Evolutionary conservation across 1,140 invertebrate genomes (phyloP), one percentile per base, ranked within the genome.

Genomic region (Leptopilina clavipes): DNA sequence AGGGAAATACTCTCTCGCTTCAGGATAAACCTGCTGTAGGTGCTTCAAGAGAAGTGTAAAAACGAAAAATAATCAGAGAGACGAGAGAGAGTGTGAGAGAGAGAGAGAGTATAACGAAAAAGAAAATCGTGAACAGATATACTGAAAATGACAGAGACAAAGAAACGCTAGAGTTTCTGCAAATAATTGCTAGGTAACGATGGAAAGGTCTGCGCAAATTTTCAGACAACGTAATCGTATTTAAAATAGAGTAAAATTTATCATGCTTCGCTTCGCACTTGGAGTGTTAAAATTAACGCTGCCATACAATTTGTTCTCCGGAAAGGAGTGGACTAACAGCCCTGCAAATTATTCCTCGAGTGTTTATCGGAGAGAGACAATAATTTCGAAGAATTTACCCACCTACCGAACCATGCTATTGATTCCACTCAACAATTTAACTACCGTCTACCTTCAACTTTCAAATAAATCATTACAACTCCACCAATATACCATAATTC

Each of bases 221-320:
- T 76, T 40, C 70, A 75, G 48, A 71, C 56, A 45, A 37, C 31
- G 76, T 83, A 82, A 83, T 83, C 73, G 74, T 82, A 84, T 84
- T 84, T 82, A 82, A 84, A 83, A 83, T 82, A 78, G 82, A 83
- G 80, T 5, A 82, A 65, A 81, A 83, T 84, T 84, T 82, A 74
- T 83, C 76, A 70, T 70, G 73, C 25, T 44, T 22, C 56, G 76
- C 75, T 76, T 75, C 43, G 31, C 77, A 44, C 59, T 79, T 76
- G 31, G 70, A 65, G 73, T 54, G 71, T 18, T 83, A 78, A 78
- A 82, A 81, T 83, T 77, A 72, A 78, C 74, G 77, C 70, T 31
- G 44, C 25, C 72, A 80, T 81, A 75, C 79, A 81, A 83, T 83
- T 83, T 83, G 74, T 83, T 75, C 73, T 76, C 70, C 37, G 48